phyloP scores from a whole-genome alignment of 2,888 invertebrate species.

The Bombylius discolor region DNA sequence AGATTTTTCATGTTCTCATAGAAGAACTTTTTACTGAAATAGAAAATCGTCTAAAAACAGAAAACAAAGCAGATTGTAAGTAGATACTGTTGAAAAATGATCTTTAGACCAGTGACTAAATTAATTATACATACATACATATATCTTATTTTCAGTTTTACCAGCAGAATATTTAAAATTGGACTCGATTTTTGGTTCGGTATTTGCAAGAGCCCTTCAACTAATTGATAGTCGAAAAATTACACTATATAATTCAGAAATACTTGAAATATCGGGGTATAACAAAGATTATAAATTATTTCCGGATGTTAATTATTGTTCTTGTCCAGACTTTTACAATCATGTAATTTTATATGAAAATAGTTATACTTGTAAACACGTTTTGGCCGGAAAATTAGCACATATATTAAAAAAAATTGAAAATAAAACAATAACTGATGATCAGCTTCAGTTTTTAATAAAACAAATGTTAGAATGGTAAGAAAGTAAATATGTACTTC shows the following conservation, averaged over 20 bases:
- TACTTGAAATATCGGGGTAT: conserved; percentile 47
- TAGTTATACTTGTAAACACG: conserved; percentile 52
- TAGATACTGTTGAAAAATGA: not conserved
- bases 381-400: conserved; percentile 49
- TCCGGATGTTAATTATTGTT: conserved; percentile 52
- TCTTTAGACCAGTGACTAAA: not conserved
- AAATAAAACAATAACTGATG: conserved; percentile 38
- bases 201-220: conserved; percentile 46
- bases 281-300: conserved; percentile 47
- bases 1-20: no score
- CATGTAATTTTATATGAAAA: conserved; percentile 42
- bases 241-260: conserved; percentile 38
- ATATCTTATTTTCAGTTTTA: conserved; percentile 38
- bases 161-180: conserved; percentile 43
- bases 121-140: not conserved
- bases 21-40: not conserved
- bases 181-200: conserved; percentile 45
- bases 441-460: conserved; percentile 41
- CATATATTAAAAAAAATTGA: conserved; percentile 34
- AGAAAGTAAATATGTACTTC: not conserved
- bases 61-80: not conserved
- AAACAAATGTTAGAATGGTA: conserved; percentile 24
- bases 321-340: conserved; percentile 47
- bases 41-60: not conserved
- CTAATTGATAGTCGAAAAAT: conserved; percentile 46